These are phyloP conservation scores for Stercorarius parasiticus DNA, from an alignment of 2,113 vertebrate species.

Conservation along the genomic window DNA sequence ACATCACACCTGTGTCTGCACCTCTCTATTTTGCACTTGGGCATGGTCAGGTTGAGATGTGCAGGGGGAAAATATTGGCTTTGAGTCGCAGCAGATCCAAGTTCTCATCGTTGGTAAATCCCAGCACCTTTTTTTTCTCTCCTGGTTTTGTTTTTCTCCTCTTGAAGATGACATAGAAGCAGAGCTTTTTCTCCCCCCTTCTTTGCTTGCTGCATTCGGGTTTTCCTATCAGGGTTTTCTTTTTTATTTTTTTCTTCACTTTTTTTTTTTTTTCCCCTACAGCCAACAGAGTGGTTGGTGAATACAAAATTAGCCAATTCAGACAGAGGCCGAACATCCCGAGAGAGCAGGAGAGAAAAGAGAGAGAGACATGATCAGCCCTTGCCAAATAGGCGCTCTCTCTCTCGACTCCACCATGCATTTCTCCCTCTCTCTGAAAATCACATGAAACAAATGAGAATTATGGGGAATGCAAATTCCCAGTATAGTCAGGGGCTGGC, in stretches of 20 bases:
- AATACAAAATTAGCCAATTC: slow-evolving; percentile 61
- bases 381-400: background rate
- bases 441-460: background rate
- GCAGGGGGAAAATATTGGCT: background rate
- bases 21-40: background rate
- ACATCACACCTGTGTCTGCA: background rate
- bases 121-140: background rate
- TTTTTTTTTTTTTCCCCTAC: background rate
- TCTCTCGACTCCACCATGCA: background rate
- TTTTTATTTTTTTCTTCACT: background rate
- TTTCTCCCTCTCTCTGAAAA: background rate
- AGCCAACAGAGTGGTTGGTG: slow-evolving; percentile 11
- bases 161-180: background rate
- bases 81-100: background rate
- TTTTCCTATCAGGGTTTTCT: slow-evolving; percentile 8
- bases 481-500: background rate
- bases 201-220: background rate
- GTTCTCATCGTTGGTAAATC: background rate
- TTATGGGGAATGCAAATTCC: background rate
- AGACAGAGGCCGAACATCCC: slow-evolving; percentile 26
- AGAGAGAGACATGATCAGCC: slow-evolving; percentile 18
- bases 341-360: slow-evolving; percentile 12
- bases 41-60: background rate
- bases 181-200: background rate
- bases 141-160: background rate